phyloP scores from a whole-genome alignment of 2,113 vertebrate genomes.

The Xenopus tropicalis region UCB_Xtro_10.0 CM004443.2:56637001-56637500 shows the following conservation, averaged over 20 bases:
- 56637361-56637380: too few relatives aligned
- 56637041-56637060: conserved; percentile 29
- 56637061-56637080: conserved; percentile 28
- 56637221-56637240: background rate
- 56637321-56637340: too few relatives aligned
- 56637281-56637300: too few relatives aligned
- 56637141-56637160: conserved; percentile 43
- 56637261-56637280: background rate
- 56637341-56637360: too few relatives aligned
- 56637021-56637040: conserved; percentile 39
- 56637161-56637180: background rate
- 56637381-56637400: too few relatives aligned
- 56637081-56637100: conserved; percentile 38
- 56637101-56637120: conserved; percentile 42
- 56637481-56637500: too few relatives aligned
- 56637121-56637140: conserved; percentile 42
- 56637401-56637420: too few relatives aligned
- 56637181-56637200: background rate
- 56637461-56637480: too few relatives aligned
- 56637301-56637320: background rate
- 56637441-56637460: too few relatives aligned
- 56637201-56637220: conserved; percentile 35
- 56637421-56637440: too few relatives aligned
- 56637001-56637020: conserved; percentile 44
- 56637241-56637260: conserved; percentile 5